Conservation (phyloP, 2,113 vertebrate species). For the Oplegnathus fasciatus region DNA sequence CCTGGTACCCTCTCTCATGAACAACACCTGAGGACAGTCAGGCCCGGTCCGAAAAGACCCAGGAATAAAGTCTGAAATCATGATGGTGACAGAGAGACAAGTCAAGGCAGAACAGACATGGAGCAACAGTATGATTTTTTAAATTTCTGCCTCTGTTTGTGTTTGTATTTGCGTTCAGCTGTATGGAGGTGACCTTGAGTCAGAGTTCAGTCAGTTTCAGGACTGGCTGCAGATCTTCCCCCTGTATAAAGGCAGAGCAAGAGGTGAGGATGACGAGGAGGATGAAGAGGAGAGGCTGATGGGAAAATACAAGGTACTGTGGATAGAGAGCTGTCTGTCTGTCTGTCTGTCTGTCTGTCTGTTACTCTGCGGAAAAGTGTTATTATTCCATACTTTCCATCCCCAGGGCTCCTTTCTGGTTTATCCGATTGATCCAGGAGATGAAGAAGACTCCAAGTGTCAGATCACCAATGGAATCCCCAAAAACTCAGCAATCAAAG, state of each 20-base stretch:
- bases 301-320: conserved; percentile 94
- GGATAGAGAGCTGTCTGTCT: background rate
- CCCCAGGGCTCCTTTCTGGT: conserved; percentile 92
- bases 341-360: background rate
- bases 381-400: background rate
- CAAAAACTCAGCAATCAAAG: conserved; percentile 91
- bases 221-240: conserved; percentile 93
- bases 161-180: conserved; percentile 83
- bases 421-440: conserved; percentile 87
- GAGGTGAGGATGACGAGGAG: conserved; percentile 87
- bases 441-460: conserved; percentile 75
- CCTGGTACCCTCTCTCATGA: too few relatives aligned
- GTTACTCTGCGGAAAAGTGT: background rate
- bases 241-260: conserved; percentile 88
- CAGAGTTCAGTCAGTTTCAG: conserved; percentile 92
- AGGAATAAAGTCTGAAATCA: background rate
- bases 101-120: background rate
- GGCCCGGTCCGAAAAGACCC: too few relatives aligned
- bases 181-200: conserved; percentile 90
- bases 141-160: background rate
- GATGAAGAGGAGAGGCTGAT: conserved; percentile 88
- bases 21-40: too few relatives aligned
- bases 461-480: conserved; percentile 89
- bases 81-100: background rate
- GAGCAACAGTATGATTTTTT: background rate